Conservation (phyloP, 2,113 vertebrate species). For the Columbina picui region DNA sequence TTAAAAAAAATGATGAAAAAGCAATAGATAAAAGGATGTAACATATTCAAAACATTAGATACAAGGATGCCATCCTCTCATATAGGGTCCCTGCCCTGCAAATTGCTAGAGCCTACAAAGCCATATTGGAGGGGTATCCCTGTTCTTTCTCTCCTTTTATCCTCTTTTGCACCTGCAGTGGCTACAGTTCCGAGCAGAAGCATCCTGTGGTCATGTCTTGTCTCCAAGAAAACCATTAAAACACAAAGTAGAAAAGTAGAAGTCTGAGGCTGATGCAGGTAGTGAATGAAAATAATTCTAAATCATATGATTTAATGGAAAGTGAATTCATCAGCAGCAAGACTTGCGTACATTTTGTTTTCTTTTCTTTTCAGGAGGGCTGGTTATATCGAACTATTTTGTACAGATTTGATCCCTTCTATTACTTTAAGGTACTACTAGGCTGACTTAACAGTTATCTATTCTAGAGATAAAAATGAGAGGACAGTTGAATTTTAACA, state of each 20-base stretch:
- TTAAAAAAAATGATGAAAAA: neutral
- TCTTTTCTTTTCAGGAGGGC: neutral
- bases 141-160: neutral
- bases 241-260: neutral
- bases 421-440: neutral
- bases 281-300: neutral
- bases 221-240: neutral
- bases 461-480: neutral
- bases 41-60: neutral
- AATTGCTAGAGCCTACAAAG: neutral
- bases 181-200: neutral
- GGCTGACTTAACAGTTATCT: neutral
- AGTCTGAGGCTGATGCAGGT: neutral
- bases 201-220: neutral
- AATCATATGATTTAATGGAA: neutral
- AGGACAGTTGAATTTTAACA: neutral
- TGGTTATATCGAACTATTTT: neutral
- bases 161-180: neutral
- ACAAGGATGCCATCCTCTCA: neutral
- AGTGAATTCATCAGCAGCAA: neutral
- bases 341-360: neutral
- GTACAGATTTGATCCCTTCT: neutral
- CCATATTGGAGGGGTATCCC: neutral
- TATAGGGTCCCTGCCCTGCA: neutral
- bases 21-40: too few species aligned